Evolutionary conservation across 2,113 vertebrate species (phyloP).

Genomic region (Pseudois nayaur): DNA sequence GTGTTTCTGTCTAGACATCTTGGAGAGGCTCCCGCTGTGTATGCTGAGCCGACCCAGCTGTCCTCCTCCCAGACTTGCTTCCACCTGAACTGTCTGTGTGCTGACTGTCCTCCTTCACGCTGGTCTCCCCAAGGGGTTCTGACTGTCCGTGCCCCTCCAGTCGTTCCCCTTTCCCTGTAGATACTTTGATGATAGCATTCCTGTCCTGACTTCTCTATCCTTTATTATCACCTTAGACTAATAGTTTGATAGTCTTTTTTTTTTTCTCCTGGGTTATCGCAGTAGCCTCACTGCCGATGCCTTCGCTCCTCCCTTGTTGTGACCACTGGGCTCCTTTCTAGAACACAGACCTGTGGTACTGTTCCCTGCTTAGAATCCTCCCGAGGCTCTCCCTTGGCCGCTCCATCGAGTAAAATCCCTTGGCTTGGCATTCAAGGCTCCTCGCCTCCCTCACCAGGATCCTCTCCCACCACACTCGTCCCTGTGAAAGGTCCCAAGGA

Average conservation of each 20-base stretch:
- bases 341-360: fast-evolving
- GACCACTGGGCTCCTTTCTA: not conserved
- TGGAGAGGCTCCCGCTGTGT: fast-evolving
- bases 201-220: not conserved
- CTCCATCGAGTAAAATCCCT: not conserved
- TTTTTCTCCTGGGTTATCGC: fast-evolving
- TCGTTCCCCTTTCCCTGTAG: too few relatives aligned
- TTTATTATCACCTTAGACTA: not conserved
- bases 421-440: not conserved
- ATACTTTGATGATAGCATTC: not conserved
- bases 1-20: not conserved
- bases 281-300: not conserved
- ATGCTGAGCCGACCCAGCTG: fast-evolving
- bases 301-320: fast-evolving
- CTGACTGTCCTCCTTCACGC: not conserved
- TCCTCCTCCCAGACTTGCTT: not conserved
- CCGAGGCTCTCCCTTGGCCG: too few relatives aligned
- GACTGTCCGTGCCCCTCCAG: fast-evolving
- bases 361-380: too few relatives aligned
- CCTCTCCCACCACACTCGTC: not conserved
- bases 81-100: too few relatives aligned
- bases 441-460: not conserved
- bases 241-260: not conserved
- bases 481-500: not conserved
- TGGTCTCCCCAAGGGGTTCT: not conserved